Percentiles rank a stretch among this genome's conserved stretches.
Conservation (phyloP, 2,113 vertebrate genomes). For the Corythaixoides concolor region DNA sequence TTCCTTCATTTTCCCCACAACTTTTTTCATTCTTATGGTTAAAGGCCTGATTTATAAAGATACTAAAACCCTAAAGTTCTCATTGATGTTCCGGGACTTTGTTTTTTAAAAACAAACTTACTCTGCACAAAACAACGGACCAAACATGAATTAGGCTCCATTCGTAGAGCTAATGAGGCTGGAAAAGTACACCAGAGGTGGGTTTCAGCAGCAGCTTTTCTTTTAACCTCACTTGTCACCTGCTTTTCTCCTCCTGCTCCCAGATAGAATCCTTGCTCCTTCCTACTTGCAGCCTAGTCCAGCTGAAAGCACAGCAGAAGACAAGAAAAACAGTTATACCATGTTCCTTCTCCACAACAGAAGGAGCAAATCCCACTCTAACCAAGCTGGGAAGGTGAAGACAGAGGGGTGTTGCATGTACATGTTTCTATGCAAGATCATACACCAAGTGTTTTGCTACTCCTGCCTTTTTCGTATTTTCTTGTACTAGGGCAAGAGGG, state of each 20-base stretch:
- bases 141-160: background rate
- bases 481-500: background rate
- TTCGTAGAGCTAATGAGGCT: background rate
- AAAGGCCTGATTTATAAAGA: background rate
- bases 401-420: background rate
- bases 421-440: background rate
- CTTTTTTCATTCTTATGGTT: background rate
- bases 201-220: background rate
- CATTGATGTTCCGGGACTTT: background rate
- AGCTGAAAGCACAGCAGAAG: background rate
- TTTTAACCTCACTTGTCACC: background rate
- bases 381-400: background rate
- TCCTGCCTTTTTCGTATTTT: background rate
- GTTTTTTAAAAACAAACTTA: background rate
- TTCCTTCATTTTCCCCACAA: background rate
- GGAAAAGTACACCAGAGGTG: background rate
- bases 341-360: accelerated
- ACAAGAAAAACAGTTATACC: background rate
- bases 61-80: background rate
- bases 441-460: background rate
- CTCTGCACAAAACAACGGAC: background rate
- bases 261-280: background rate
- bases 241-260: background rate
- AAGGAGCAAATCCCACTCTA: background rate
- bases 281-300: background rate